Percentiles rank a stretch among this genome's conserved stretches.
These are phyloP conservation scores for Mergus octosetaceus DNA, from an alignment of 2,797 vertebrate genomes.

Conservation along the genomic window DNA sequence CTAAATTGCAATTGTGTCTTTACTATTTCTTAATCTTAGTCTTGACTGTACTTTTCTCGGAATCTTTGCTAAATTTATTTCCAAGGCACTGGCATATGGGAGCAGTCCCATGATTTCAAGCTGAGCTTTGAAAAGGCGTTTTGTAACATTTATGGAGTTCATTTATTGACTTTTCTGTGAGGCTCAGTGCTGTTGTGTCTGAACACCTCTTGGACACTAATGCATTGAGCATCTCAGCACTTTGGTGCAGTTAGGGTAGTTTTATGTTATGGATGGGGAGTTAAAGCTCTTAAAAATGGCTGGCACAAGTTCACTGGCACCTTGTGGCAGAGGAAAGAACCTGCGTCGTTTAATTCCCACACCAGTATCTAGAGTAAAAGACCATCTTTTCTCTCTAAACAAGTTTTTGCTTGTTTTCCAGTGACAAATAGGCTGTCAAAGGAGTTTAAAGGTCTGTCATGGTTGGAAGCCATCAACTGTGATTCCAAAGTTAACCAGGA, in stretches of 20 bases:
- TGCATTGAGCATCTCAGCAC: neutral
- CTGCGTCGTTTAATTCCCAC: neutral
- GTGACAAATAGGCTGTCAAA: slow-evolving; percentile 45
- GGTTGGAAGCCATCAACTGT: slow-evolving; percentile 3
- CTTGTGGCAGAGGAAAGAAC: neutral
- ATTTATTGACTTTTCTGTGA: slow-evolving; percentile 37
- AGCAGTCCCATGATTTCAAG: slow-evolving; percentile 11
- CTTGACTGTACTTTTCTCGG: neutral
- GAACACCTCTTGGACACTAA: neutral
- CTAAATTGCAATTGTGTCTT: neutral
- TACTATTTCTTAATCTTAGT: slow-evolving; percentile 15
- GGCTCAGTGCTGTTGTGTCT: neutral
- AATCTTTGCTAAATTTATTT: slow-evolving; percentile 40
- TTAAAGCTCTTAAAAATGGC: neutral
- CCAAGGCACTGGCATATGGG: neutral
- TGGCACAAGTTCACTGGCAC: neutral
- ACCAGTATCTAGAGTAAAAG: neutral
- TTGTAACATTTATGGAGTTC: slow-evolving; percentile 40
- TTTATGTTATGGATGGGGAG: neutral
- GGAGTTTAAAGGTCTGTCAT: slow-evolving; percentile 38
- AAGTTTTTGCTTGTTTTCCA: slow-evolving; percentile 19
- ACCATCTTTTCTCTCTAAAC: neutral
- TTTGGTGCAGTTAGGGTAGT: neutral
- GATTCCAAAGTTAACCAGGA: slow-evolving; percentile 12
- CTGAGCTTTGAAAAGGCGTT: neutral